phyloP scores from a whole-genome alignment of 2,113 vertebrate species.

The Xenopus tropicalis region DNA sequence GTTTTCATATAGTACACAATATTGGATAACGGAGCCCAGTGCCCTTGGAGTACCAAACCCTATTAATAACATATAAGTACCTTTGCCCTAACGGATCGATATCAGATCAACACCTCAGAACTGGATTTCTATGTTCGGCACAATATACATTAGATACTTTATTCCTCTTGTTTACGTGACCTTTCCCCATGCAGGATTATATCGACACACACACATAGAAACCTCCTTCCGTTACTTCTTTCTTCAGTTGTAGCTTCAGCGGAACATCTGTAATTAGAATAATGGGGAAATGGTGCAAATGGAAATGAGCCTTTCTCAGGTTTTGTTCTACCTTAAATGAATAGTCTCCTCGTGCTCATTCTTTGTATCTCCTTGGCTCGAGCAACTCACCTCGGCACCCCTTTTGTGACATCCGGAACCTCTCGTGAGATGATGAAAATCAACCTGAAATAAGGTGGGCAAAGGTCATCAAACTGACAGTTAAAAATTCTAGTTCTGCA shows the following conservation, averaged over 20 bases:
- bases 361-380: conserved; percentile 55
- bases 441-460: conserved; percentile 63
- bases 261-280: conserved; percentile 21
- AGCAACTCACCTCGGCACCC: conserved; percentile 60
- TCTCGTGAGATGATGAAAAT: conserved; percentile 65
- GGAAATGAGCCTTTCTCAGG: not conserved
- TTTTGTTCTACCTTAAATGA: conserved; percentile 49
- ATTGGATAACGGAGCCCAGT: no score
- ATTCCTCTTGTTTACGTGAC: not conserved
- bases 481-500: conserved; percentile 66
- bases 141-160: not conserved
- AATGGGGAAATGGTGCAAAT: not conserved
- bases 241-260: not conserved
- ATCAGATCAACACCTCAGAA: no score
- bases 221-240: not conserved
- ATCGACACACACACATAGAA: not conserved
- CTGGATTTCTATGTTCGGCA: no score
- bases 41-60: no score
- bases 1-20: no score
- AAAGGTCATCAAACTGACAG: conserved; percentile 69
- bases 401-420: conserved; percentile 66
- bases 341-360: conserved; percentile 59
- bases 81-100: no score
- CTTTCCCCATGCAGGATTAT: not conserved
- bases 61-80: no score